Conservation (phyloP, 2,888 invertebrate genomes). For the Malthinus seriepunctatus region DNA sequence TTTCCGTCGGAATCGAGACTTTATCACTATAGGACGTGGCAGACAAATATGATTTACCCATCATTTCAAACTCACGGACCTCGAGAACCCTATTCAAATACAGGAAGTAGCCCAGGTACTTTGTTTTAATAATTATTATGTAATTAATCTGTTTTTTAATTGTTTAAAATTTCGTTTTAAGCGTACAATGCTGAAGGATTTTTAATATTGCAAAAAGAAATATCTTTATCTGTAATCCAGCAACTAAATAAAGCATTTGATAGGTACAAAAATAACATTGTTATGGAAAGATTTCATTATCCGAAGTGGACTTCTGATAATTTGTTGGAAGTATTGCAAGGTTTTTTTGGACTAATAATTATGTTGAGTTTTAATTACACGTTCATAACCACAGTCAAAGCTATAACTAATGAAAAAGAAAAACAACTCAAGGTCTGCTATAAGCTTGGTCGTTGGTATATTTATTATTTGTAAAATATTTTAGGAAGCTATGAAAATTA, state of each 20-base stretch:
- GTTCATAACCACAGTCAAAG: conserved; percentile 77
- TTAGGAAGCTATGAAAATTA: conserved; percentile 89
- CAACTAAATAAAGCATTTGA: conserved; percentile 25
- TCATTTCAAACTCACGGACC: conserved; percentile 39
- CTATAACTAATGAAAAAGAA: conserved; percentile 76
- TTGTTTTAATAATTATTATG: background rate
- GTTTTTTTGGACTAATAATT: conserved; percentile 74
- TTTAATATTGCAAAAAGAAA: conserved; percentile 63
- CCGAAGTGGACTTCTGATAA: conserved; percentile 71
- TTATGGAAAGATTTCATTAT: conserved; percentile 72
- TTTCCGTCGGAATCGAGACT: too few species aligned
- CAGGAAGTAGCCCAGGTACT: conserved; percentile 32
- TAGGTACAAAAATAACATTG: conserved; percentile 44
- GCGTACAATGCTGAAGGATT: conserved; percentile 70
- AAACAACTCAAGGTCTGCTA: conserved; percentile 67
- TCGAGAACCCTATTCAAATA: conserved; percentile 23
- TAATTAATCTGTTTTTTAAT: background rate
- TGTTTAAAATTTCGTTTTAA: conserved; percentile 36
- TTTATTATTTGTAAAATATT: conserved; percentile 29
- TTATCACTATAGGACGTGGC: conserved; percentile 67
- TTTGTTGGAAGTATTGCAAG: conserved; percentile 66
- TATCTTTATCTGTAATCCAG: conserved; percentile 40
- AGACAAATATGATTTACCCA: conserved; percentile 64
- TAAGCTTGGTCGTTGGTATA: conserved; percentile 14
- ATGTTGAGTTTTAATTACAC: conserved; percentile 82